Evolutionary conservation across 2,113 vertebrate species (phyloP).

Genomic region (Daboia siamensis): DNA sequence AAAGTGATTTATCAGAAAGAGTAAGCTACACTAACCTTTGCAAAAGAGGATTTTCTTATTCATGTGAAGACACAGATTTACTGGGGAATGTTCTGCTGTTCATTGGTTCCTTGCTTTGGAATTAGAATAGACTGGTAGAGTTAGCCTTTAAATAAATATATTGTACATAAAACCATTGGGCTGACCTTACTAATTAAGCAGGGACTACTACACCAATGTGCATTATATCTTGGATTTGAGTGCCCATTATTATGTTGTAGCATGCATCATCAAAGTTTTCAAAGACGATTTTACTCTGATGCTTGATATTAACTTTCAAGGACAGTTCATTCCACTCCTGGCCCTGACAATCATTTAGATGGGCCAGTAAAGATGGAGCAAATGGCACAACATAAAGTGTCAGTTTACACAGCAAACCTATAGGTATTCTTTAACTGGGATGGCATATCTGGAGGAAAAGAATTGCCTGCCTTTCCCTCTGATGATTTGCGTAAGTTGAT

Average conservation of each 20-base stretch:
- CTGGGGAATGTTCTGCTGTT: not conserved
- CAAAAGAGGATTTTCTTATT: conserved; percentile 19
- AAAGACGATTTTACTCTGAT: not conserved
- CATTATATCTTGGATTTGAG: not conserved
- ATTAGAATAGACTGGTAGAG: not conserved
- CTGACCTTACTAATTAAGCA: not conserved
- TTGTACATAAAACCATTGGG: not conserved
- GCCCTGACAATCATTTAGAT: not conserved
- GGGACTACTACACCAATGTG: not conserved
- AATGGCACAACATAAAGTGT: not conserved
- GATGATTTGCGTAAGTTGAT: not conserved
- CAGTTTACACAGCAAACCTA: not conserved
- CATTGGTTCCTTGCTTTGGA: not conserved
- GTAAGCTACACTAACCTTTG: conserved; percentile 52
- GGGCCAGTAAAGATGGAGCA: not conserved
- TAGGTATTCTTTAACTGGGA: not conserved
- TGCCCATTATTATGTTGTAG: not conserved
- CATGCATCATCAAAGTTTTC: not conserved
- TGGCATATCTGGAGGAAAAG: not conserved
- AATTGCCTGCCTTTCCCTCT: not conserved
- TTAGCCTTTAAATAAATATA: not conserved
- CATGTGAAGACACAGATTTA: conserved; percentile 14
- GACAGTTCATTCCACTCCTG: not conserved
- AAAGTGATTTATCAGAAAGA: conserved; percentile 36
- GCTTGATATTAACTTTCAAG: not conserved